phyloP scores from a whole-genome alignment of 2,888 invertebrate genomes.

The Atethmia centrago region DNA sequence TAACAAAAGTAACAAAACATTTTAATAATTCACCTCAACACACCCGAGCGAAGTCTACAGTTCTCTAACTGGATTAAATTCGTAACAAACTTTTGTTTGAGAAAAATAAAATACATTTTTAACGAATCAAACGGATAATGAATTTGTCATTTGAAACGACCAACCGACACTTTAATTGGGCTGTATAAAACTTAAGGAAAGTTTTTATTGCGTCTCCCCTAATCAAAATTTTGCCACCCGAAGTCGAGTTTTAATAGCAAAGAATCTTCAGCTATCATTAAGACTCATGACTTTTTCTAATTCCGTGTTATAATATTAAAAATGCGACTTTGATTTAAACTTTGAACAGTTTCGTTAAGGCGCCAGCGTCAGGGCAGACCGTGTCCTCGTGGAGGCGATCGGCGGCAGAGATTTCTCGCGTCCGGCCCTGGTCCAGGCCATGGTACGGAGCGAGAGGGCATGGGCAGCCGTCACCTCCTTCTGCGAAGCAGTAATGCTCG shows the following conservation, averaged over 20 bases:
- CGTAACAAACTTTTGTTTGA: slow-evolving; percentile 44
- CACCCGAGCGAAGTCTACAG: slow-evolving; percentile 26
- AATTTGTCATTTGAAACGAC: slow-evolving; percentile 74
- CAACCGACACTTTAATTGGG: slow-evolving; percentile 78
- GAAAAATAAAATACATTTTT: slow-evolving; percentile 67
- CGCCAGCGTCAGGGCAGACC: no score
- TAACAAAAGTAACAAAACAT: slow-evolving; percentile 39
- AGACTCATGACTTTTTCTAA: slow-evolving; percentile 74
- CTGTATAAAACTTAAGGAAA: slow-evolving; percentile 71
- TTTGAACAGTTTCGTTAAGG: slow-evolving; percentile 66
- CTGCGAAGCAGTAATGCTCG: no score
- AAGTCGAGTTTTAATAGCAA: slow-evolving; percentile 74
- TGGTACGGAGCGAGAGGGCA: no score
- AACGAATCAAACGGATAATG: slow-evolving; percentile 74
- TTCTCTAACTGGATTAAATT: slow-evolving; percentile 51
- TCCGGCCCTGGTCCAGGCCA: no score
- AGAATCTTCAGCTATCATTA: slow-evolving; percentile 70
- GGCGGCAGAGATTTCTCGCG: no score
- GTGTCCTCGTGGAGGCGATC: no score
- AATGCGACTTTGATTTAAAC: slow-evolving; percentile 75
- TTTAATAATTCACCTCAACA: slow-evolving; percentile 55
- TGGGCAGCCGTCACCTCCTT: no score
- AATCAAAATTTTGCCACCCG: slow-evolving; percentile 78
- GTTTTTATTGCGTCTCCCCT: slow-evolving; percentile 79
- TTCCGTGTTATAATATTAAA: slow-evolving; percentile 72